phyloP scores from a whole-genome alignment of 2,888 invertebrate genomes.

The Ophraella communa region DNA sequence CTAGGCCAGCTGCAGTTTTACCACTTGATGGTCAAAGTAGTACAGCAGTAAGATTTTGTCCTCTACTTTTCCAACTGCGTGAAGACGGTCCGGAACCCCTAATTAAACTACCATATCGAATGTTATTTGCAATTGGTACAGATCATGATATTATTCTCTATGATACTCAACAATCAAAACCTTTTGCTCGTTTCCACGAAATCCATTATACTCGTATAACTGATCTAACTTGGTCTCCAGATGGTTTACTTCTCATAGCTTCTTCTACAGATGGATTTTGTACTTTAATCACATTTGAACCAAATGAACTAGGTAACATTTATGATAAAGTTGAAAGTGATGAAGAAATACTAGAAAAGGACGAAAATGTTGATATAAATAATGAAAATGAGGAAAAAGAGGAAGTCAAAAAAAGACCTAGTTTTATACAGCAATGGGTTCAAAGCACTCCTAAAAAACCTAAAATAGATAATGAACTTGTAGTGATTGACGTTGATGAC shows the following conservation, averaged over 20 bases:
- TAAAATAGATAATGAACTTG: constrained; percentile 24
- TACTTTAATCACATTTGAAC: constrained; percentile 79
- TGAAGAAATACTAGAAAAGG: constrained; percentile 41
- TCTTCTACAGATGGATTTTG: constrained; percentile 93
- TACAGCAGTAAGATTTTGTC: constrained; percentile 83
- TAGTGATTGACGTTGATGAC: constrained; percentile 24
- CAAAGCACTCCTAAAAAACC: constrained; percentile 39
- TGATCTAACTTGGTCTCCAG: constrained; percentile 85
- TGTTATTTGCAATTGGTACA: constrained; percentile 92
- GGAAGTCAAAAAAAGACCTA: constrained; percentile 46
- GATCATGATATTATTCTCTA: constrained; percentile 84
- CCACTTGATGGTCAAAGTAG: constrained; percentile 84
- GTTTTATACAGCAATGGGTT: constrained; percentile 55
- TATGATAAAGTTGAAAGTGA: constrained; percentile 61
- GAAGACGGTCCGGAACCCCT: constrained; percentile 63
- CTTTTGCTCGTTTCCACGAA: constrained; percentile 81
- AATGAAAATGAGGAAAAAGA: constrained; percentile 35
- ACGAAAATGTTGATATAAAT: constrained; percentile 41
- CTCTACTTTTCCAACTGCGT: constrained; percentile 71
- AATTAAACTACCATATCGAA: constrained; percentile 74
- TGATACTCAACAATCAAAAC: constrained; percentile 83
- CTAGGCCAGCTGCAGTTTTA: constrained; percentile 77
- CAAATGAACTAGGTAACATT: constrained; percentile 72
- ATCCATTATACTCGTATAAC: constrained; percentile 90
- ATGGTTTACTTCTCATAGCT: constrained; percentile 77